These are phyloP conservation scores for Sus scrofa DNA, from an alignment of 2,113 vertebrate genomes.

Conservation along the genomic window DNA sequence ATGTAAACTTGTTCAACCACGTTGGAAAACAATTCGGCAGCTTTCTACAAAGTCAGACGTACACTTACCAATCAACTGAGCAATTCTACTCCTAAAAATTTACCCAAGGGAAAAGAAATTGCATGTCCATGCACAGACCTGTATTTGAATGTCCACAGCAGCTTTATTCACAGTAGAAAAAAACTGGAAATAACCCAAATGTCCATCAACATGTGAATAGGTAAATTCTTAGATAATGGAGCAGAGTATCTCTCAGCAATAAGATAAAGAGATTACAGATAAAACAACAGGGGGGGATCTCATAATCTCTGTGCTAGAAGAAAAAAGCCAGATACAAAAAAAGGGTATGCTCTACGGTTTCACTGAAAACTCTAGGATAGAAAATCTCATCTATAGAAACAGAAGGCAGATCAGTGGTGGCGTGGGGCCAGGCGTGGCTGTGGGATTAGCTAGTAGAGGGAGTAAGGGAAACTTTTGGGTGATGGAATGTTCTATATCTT, in stretches of 20 bases:
- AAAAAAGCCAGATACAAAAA: constrained; percentile 1
- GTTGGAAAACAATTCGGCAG: neutral
- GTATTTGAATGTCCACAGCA: neutral
- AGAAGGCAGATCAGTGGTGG: neutral
- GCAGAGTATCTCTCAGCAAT: neutral
- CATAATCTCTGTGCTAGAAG: neutral
- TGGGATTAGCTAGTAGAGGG: neutral
- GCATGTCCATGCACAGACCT: neutral
- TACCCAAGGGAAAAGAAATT: neutral
- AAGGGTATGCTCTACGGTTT: neutral
- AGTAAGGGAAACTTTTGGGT: neutral
- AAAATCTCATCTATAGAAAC: neutral
- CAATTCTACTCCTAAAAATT: neutral
- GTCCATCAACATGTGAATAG: neutral
- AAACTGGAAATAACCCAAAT: neutral
- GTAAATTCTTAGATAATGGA: neutral
- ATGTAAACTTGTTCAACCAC: neutral
- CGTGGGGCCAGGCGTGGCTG: too few species aligned
- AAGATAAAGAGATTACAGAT: neutral
- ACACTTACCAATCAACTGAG: neutral
- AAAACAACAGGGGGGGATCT: neutral
- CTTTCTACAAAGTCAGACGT: neutral
- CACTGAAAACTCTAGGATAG: neutral
- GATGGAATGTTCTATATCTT: neutral
- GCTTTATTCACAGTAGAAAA: neutral